phyloP scores from a whole-genome alignment of 2,113 vertebrate genomes.

The Sebastes schlegelii region DNA sequence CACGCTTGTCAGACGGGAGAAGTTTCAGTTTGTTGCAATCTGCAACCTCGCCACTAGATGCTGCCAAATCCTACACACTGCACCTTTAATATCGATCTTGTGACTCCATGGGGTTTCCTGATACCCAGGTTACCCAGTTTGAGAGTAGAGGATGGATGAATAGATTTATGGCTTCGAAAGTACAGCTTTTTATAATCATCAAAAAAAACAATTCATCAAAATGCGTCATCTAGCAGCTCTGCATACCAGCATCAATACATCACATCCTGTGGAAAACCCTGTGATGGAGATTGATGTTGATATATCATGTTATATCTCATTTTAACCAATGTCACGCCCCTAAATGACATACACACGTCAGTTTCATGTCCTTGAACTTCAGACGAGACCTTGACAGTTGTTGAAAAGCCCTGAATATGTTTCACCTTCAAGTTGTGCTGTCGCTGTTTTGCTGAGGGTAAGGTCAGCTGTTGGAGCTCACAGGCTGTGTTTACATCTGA shows the following conservation, averaged over 20 bases:
- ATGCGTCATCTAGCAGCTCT: background rate
- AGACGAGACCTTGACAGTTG: background rate
- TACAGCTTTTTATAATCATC: background rate
- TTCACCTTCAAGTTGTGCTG: background rate
- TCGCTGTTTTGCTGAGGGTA: background rate
- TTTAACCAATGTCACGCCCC: background rate
- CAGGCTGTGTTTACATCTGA: slow-evolving; percentile 66
- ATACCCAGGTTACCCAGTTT: background rate
- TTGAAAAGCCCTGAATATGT: background rate
- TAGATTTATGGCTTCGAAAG: background rate
- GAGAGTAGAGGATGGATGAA: background rate
- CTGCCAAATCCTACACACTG: no score
- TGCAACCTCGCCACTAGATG: no score
- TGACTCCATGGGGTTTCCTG: background rate
- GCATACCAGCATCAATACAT: slow-evolving; percentile 2
- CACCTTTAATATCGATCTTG: background rate
- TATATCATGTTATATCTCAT: background rate
- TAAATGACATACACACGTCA: background rate
- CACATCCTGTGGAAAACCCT: slow-evolving; percentile 43
- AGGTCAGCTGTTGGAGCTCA: slow-evolving; percentile 57
- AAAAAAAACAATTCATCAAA: background rate
- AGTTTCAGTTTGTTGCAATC: no score
- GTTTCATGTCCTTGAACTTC: background rate
- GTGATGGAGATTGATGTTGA: background rate
- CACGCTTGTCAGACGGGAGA: no score